Evolutionary conservation across 2,888 invertebrate species (phyloP).

Genomic region (Lasioglossum pauxillum): DNA sequence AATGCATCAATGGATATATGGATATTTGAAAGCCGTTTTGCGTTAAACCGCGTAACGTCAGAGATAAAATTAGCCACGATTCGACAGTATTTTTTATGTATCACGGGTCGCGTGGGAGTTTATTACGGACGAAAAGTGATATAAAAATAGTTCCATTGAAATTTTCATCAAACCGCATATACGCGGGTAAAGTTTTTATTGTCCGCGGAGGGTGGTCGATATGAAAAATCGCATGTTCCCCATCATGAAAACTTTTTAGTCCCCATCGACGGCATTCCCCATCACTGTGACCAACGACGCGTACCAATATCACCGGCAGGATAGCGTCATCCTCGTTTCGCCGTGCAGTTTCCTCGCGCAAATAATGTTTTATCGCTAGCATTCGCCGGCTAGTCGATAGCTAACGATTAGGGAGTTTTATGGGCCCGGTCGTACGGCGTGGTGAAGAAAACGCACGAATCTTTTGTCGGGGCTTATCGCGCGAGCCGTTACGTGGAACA

Average conservation of each 20-base stretch:
- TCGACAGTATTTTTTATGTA: neutral
- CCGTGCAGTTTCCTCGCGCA: conserved; percentile 33
- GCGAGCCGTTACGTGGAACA: conserved; percentile 54
- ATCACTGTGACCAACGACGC: neutral
- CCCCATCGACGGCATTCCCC: neutral
- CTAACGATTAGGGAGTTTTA: conserved; percentile 68
- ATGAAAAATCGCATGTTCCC: conserved; percentile 18
- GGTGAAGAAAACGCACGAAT: conserved; percentile 58
- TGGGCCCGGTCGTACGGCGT: conserved; percentile 44
- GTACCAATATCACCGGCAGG: conserved; percentile 21
- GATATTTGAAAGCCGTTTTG: neutral
- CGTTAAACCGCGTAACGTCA: neutral
- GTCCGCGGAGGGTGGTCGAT: neutral
- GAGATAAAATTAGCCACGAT: neutral
- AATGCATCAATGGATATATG: neutral
- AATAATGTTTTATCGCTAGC: conserved; percentile 60
- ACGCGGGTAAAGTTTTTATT: neutral
- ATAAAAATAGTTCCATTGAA: neutral
- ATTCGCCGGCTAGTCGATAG: conserved; percentile 56
- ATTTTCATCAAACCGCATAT: neutral
- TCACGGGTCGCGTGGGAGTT: neutral
- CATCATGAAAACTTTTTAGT: conserved; percentile 4
- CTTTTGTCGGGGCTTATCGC: conserved; percentile 61
- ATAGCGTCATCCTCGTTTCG: conserved; percentile 42
- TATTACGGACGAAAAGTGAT: neutral